Percentiles rank a stretch among this genome's conserved stretches.
Evolutionary conservation across 2,797 vertebrate genomes (phyloP).

Genomic region (Eremophila alpestris): DNA sequence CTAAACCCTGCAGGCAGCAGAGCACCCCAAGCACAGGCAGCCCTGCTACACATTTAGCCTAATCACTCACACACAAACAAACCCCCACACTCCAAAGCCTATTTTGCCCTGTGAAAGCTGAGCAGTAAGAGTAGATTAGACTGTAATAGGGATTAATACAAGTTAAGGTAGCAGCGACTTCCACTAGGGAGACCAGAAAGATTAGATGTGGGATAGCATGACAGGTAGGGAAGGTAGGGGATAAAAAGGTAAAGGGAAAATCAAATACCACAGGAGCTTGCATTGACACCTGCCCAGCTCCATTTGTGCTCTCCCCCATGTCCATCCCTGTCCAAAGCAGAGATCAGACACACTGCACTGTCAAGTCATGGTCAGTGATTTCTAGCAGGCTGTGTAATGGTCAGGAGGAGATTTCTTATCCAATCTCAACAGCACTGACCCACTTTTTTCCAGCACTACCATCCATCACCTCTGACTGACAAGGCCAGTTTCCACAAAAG

Average conservation of each 20-base stretch:
- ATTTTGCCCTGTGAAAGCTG: not conserved
- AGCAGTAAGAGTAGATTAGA: conserved; percentile 60
- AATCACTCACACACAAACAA: not conserved
- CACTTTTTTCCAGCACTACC: conserved; percentile 5
- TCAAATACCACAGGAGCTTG: not conserved
- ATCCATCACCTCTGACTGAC: conserved; percentile 36
- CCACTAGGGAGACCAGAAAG: not conserved
- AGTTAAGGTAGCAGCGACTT: conserved; percentile 13
- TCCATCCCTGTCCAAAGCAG: not conserved
- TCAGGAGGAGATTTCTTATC: conserved; percentile 36
- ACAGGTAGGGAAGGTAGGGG: not conserved
- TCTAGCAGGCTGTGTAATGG: conserved; percentile 23
- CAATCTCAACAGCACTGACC: conserved; percentile 21
- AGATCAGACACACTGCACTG: not conserved
- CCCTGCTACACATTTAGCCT: not conserved
- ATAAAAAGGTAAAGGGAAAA: not conserved
- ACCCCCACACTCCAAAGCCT: conserved; percentile 12
- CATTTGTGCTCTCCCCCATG: not conserved
- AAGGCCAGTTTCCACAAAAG: not conserved
- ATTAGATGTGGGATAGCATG: not conserved
- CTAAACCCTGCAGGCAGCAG: not conserved
- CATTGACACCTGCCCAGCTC: not conserved
- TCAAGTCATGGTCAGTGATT: conserved; percentile 35
- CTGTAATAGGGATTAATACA: conserved; percentile 60
- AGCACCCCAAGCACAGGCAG: not conserved